Evolutionary conservation across 2,888 invertebrate species (phyloP).

Genomic region (Apamea monoglypha): DNA sequence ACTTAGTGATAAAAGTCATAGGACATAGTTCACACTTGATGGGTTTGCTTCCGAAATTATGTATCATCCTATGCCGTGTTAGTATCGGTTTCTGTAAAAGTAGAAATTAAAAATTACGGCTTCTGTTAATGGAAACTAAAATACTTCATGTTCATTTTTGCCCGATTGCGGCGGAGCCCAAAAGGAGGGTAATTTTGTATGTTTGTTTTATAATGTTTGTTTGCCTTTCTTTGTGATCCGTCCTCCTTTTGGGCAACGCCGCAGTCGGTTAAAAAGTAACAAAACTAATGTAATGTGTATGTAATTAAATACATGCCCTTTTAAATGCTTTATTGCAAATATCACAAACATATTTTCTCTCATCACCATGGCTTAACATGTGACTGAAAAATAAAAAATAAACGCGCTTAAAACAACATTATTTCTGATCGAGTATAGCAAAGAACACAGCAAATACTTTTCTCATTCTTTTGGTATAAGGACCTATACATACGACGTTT

Average conservation of each 20-base stretch:
- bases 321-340: conserved; percentile 80
- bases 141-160: not conserved
- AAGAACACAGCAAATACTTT: not conserved
- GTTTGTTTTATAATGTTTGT: not conserved
- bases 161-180: not conserved
- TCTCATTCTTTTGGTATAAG: not conserved
- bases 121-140: not conserved
- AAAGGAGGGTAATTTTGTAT: not conserved
- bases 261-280: not conserved
- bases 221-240: not conserved
- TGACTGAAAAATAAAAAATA: conserved; percentile 74
- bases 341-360: conserved; percentile 73
- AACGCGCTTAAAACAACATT: not conserved
- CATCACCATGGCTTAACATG: conserved; percentile 68
- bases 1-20: conserved; percentile 75
- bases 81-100: conserved; percentile 71
- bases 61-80: conserved; percentile 72
- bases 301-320: too few species aligned
- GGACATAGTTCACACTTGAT: conserved; percentile 77
- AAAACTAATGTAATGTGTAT: too few species aligned
- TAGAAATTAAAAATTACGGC: not conserved
- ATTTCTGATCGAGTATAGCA: not conserved
- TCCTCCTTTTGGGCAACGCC: not conserved
- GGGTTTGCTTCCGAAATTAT: conserved; percentile 75
- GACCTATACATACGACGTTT: not conserved